These are phyloP conservation scores for Pseudorhombus dupliciocellatus DNA, from an alignment of 2,113 vertebrate genomes.

Conservation along the genomic window DNA sequence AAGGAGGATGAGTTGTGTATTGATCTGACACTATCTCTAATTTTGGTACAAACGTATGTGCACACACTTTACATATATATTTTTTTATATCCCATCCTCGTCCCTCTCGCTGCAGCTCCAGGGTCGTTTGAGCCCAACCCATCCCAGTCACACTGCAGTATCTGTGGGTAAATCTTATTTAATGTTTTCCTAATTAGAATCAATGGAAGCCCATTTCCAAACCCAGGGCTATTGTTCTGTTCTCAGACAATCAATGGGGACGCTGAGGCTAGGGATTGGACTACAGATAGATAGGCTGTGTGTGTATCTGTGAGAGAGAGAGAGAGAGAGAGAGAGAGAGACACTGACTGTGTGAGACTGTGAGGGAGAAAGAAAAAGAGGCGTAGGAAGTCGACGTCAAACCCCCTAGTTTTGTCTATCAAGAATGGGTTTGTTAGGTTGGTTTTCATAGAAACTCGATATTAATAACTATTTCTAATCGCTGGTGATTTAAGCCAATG, in stretches of 20 bases:
- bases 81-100: constrained; percentile 19
- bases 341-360: constrained; percentile 50
- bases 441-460: neutral
- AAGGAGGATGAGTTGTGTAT: constrained; percentile 65
- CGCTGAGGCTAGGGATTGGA: constrained; percentile 69
- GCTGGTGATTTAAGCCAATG: neutral
- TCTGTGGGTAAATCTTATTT: constrained; percentile 96
- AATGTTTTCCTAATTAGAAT: constrained; percentile 99
- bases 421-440: neutral
- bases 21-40: constrained; percentile 66
- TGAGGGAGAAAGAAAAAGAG: constrained; percentile 46
- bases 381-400: constrained; percentile 30
- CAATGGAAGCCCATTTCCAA: constrained; percentile 96
- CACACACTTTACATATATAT: neutral
- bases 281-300: constrained; percentile 60
- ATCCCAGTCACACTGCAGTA: constrained; percentile 80
- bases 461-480: neutral
- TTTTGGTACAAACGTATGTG: constrained; percentile 47
- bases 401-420: constrained; percentile 3
- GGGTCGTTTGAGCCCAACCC: constrained; percentile 74
- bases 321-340: constrained; percentile 42
- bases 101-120: constrained; percentile 62
- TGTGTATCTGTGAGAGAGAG: constrained; percentile 54
- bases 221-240: constrained; percentile 83
- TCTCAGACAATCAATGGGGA: constrained; percentile 87